Percentiles rank a stretch among this genome's conserved stretches.
Evolutionary conservation across 2,797 vertebrate genomes (phyloP).

Genomic region (Alca torda): DNA sequence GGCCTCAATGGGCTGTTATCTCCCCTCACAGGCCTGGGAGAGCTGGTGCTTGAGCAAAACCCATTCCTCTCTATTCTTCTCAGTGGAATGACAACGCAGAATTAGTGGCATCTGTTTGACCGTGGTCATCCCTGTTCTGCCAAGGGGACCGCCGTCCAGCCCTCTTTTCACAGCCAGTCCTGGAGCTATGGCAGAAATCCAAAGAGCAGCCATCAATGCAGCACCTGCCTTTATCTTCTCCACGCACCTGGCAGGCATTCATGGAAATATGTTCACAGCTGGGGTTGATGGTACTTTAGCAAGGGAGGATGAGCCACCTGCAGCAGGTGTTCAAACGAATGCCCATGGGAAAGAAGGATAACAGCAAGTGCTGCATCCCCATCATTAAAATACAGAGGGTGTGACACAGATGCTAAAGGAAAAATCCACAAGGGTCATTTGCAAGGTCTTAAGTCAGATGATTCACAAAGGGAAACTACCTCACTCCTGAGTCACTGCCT

Average conservation of each 20-base stretch:
- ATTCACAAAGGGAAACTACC: neutral
- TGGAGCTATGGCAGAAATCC: neutral
- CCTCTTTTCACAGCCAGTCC: neutral
- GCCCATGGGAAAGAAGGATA: neutral
- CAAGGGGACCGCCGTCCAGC: neutral
- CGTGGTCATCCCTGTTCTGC: neutral
- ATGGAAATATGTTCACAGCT: neutral
- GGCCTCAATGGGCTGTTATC: neutral
- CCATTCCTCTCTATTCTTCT: neutral
- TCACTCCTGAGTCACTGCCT: neutral
- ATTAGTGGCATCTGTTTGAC: neutral
- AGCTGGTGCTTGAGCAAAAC: neutral
- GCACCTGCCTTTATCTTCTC: slow-evolving; percentile 3
- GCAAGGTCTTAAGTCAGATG: neutral
- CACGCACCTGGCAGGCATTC: neutral
- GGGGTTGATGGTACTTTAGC: neutral
- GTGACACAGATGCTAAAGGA: neutral
- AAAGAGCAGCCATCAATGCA: neutral
- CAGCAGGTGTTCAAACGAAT: neutral
- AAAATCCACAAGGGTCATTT: neutral
- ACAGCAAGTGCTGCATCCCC: neutral
- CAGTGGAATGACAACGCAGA: neutral
- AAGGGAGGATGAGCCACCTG: neutral
- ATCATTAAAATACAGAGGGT: neutral
- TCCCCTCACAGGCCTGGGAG: neutral